These are phyloP conservation scores for Paratilapia polleni DNA, from an alignment of 2,113 vertebrate species.

Conservation along the genomic window DNA sequence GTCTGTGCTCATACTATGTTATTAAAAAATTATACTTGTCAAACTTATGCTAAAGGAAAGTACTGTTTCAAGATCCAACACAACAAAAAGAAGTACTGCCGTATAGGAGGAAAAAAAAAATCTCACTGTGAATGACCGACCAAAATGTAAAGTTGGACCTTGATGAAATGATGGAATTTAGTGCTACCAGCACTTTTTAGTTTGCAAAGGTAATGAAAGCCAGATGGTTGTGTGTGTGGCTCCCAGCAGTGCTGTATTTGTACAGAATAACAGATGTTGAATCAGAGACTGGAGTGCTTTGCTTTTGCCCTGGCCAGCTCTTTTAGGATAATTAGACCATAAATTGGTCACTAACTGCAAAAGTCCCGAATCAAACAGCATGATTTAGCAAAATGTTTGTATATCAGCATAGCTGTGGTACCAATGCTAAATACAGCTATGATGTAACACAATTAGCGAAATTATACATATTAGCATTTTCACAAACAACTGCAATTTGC, in stretches of 20 bases:
- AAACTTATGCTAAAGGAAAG: neutral
- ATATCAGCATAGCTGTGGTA: neutral
- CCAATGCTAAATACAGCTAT: slow-evolving; percentile 5
- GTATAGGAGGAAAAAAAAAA: neutral
- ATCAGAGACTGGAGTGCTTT: slow-evolving; percentile 55
- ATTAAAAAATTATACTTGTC: neutral
- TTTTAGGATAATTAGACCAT: slow-evolving; percentile 70
- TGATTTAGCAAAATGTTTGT: slow-evolving; percentile 33
- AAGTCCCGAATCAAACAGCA: slow-evolving; percentile 35
- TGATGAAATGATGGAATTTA: neutral
- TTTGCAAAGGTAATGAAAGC: slow-evolving; percentile 18
- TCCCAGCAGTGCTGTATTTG: slow-evolving; percentile 34
- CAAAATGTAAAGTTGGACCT: neutral
- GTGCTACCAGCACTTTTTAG: neutral
- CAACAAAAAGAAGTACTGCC: neutral
- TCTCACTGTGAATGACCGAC: neutral
- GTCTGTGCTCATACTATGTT: no score
- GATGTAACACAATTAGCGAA: slow-evolving; percentile 44
- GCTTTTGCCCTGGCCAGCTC: slow-evolving; percentile 38
- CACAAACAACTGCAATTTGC: neutral
- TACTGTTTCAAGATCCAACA: neutral
- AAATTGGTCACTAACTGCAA: slow-evolving; percentile 65
- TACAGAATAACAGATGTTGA: slow-evolving; percentile 61
- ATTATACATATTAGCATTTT: slow-evolving; percentile 34
- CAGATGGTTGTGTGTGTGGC: slow-evolving; percentile 14